Evolutionary conservation across 2,113 vertebrate genomes (phyloP).

Genomic region (Microtus ochrogaster): DNA sequence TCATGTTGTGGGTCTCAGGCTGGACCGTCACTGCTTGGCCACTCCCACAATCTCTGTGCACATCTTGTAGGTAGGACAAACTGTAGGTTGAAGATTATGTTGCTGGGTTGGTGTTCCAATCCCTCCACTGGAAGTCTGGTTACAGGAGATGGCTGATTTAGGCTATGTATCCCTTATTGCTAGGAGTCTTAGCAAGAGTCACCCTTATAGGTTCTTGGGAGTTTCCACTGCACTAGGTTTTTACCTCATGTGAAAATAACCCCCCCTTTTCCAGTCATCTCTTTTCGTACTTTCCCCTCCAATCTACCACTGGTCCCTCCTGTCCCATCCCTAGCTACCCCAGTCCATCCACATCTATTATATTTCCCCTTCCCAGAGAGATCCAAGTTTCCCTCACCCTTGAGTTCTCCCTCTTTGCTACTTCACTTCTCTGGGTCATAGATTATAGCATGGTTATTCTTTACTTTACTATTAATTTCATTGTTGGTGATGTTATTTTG

Average conservation of each 20-base stretch:
- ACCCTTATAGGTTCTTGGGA: neutral
- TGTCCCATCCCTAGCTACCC: neutral
- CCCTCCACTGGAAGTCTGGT: neutral
- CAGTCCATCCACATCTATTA: neutral
- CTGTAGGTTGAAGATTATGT: neutral
- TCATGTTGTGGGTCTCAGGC: neutral
- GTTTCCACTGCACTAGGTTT: neutral
- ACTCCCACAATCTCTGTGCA: neutral
- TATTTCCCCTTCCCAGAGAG: neutral
- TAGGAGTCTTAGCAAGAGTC: neutral
- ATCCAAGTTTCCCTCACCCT: neutral
- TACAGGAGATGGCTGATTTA: neutral
- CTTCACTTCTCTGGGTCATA: neutral
- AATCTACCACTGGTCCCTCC: neutral
- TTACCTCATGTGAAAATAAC: neutral
- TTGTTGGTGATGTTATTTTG: too few relatives aligned
- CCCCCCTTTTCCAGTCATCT: neutral
- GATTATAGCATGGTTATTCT: neutral
- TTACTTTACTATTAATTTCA: neutral
- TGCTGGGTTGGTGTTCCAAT: neutral
- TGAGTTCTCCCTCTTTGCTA: neutral
- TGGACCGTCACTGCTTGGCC: neutral
- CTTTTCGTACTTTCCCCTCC: neutral
- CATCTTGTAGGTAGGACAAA: neutral
- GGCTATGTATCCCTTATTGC: neutral